Base-by-base conservation (phyloP, 2,888 invertebrate genomes). In the Eurytoma adleriae region DNA sequence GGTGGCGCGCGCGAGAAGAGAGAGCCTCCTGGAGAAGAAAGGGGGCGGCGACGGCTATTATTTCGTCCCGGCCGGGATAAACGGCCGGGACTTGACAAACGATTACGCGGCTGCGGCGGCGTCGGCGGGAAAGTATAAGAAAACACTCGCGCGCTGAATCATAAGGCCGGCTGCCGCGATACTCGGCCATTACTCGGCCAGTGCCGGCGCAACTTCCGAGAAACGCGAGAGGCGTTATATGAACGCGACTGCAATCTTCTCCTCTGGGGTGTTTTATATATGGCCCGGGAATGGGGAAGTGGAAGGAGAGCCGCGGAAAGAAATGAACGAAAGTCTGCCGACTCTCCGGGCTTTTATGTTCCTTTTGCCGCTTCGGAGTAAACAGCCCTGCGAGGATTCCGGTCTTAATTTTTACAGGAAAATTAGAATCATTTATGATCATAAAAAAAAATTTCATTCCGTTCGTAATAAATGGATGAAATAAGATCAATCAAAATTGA, bases 1-100 rank as follows among this genome's bases (percentile, higher is more conserved):
- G 67, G 40, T 40, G 40, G 18, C n/a, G 69, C 52, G 13, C 24
- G 70, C 59, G 27, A 72, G 64, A 30, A 5, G 16, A 14, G 50
- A 20, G 30, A n/a, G 30, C 18, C 24, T n/a, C 40, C 40, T 54
- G 56, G 68, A 40, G 13, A 62, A 27, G 24, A 20, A 72, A 30
- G 59, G 54, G 18, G 59, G 52, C 54, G 59, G 59, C 13, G 70
- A 54, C 52, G 71, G 75, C 70, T 80, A 80, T 80, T 80, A 80
- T 71, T 80, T 80, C 67, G 75, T 61, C 40, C 57, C 13, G 16
- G 52, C 80, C 77, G 80, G 80, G 83, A 83, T 84, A 83, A 84
- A 81, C 83, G 82, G 80, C 75, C 69, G 24, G 72, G 61, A 54
- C 83, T 83, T 85, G 85, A 85, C 85, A 85, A 84, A 84, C 83